phyloP scores from a whole-genome alignment of 2,113 vertebrate genomes.

The Nanorana parkeri region DNA sequence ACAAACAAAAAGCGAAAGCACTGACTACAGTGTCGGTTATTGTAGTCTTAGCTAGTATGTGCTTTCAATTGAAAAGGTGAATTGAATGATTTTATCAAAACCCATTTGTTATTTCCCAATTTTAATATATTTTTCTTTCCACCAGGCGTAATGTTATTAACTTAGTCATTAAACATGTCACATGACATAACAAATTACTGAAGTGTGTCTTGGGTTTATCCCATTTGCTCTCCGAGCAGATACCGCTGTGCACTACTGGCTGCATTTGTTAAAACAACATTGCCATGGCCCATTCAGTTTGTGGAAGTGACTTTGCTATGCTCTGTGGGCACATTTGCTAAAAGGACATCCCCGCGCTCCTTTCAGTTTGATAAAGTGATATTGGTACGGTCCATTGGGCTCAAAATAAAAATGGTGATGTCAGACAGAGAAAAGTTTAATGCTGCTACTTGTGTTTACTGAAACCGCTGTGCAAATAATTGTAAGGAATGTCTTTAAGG shows the following conservation, averaged over 20 bases:
- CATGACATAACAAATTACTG: slow-evolving; percentile 42
- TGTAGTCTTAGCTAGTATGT: too few relatives aligned
- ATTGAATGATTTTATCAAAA: neutral
- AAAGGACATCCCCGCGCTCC: slow-evolving; percentile 42
- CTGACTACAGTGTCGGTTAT: too few relatives aligned
- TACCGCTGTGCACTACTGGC: slow-evolving; percentile 50
- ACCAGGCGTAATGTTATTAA: neutral
- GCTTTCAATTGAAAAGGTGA: too few relatives aligned
- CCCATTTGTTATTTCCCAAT: neutral
- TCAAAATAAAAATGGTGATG: slow-evolving; percentile 47
- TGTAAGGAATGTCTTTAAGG: slow-evolving; percentile 8
- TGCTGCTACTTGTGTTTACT: slow-evolving; percentile 30
- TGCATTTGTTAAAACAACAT: slow-evolving; percentile 54
- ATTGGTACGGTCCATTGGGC: slow-evolving; percentile 45
- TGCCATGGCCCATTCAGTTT: slow-evolving; percentile 45
- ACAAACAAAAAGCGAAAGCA: too few relatives aligned
- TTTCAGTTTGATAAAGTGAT: slow-evolving; percentile 58
- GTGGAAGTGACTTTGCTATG: slow-evolving; percentile 49
- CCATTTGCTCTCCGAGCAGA: slow-evolving; percentile 46
- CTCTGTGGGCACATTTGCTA: slow-evolving; percentile 43
- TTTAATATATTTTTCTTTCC: neutral
- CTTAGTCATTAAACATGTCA: slow-evolving; percentile 26
- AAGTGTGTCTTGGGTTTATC: slow-evolving; percentile 33
- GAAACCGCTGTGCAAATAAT: slow-evolving; percentile 35
- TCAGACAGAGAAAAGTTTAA: slow-evolving; percentile 43